Percentiles rank a stretch among this genome's conserved stretches.
Evolutionary conservation across 1,140 invertebrate species (phyloP).

Genomic region (Whitmania pigra): DNA sequence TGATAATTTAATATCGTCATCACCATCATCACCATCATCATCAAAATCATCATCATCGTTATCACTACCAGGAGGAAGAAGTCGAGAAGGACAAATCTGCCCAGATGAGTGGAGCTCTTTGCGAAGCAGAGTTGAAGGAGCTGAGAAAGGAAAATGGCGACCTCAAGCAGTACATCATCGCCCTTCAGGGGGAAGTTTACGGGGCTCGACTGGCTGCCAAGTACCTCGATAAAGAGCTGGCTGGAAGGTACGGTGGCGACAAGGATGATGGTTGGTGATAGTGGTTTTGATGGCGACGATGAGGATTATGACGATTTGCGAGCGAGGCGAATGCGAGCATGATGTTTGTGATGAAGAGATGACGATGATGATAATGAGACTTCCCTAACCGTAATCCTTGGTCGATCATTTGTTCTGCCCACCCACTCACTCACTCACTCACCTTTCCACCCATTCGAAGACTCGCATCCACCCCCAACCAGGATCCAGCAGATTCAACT

Average conservation of each 20-base stretch:
- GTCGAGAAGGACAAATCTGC: conserved; percentile 42
- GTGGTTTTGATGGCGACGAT: not conserved
- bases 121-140: conserved; percentile 54
- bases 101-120: conserved; percentile 36
- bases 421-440: not conserved
- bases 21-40: too few relatives aligned
- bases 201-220: conserved; percentile 68
- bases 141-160: conserved; percentile 57
- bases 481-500: conserved; percentile 75
- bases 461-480: conserved; percentile 13
- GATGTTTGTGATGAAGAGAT: not conserved
- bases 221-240: conserved; percentile 72
- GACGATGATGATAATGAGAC: too few relatives aligned
- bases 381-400: too few relatives aligned
- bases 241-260: conserved; percentile 49
- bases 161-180: conserved; percentile 55
- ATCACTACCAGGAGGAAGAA: conserved; percentile 40
- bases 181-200: conserved; percentile 66
- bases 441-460: not conserved
- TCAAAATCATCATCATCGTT: not conserved
- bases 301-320: not conserved
- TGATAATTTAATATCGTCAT: not conserved
- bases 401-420: not conserved
- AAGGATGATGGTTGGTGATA: not conserved
- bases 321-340: too few relatives aligned